Evolutionary conservation across 1,140 invertebrate genomes (phyloP).

Genomic region (Achroia grisella): DNA sequence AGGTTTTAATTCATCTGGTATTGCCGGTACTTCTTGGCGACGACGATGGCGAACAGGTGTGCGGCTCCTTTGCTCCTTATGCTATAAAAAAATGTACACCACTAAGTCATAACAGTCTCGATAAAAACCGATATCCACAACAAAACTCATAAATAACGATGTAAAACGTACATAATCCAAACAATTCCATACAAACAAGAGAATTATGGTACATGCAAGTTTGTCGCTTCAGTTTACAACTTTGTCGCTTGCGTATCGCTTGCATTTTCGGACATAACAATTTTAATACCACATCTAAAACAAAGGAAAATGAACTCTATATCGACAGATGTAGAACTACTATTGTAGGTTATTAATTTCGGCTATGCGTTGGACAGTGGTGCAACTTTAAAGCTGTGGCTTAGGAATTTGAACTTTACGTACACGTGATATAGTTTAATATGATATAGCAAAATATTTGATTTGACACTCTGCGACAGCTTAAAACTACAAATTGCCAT

Average conservation of each 20-base stretch:
- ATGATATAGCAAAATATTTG: slow-evolving; percentile 11
- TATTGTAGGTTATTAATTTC: background rate
- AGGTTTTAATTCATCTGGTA: too few species aligned
- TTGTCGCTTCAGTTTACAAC: slow-evolving; percentile 26
- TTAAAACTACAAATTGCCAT: slow-evolving; percentile 40
- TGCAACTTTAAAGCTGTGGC: background rate
- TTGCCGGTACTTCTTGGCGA: too few species aligned
- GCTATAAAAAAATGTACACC: too few species aligned
- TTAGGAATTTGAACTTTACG: slow-evolving; percentile 7
- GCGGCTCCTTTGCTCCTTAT: too few species aligned
- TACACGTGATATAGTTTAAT: background rate
- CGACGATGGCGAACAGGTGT: too few species aligned
- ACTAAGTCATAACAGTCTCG: too few species aligned
- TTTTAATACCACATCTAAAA: slow-evolving; percentile 1
- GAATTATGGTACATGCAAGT: slow-evolving; percentile 27
- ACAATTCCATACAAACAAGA: slow-evolving; percentile 14
- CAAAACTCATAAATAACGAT: slow-evolving; percentile 9
- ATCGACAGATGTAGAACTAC: background rate
- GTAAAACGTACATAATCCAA: slow-evolving; percentile 11
- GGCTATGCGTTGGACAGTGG: background rate
- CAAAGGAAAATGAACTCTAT: slow-evolving; percentile 13
- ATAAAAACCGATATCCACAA: background rate
- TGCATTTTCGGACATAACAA: slow-evolving; percentile 22
- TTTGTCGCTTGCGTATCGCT: slow-evolving; percentile 20
- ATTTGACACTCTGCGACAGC: slow-evolving; percentile 18